Evolutionary conservation across 2,888 invertebrate species (phyloP).

Genomic region (Argyra leucocephala): DNA sequence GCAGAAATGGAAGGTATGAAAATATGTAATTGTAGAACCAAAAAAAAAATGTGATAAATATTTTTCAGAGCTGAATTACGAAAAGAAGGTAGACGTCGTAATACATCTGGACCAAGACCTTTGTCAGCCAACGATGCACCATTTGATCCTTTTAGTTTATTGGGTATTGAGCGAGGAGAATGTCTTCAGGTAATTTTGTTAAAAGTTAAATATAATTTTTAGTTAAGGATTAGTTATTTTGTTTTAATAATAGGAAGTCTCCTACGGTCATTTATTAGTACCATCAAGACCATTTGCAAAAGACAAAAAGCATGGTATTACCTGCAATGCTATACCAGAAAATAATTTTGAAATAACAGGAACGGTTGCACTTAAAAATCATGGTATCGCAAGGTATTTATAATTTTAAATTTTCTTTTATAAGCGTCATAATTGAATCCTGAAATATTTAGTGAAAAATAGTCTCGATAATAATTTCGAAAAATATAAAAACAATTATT

Average conservation of each 20-base stretch:
- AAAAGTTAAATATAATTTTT: background rate
- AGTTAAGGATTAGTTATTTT: conserved; percentile 13
- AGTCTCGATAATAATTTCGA: no score
- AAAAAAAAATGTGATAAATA: conserved; percentile 17
- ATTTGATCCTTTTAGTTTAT: conserved; percentile 73
- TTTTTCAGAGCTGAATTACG: conserved; percentile 52
- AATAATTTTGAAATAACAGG: conserved; percentile 42
- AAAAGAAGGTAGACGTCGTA: conserved; percentile 67
- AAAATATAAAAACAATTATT: no score
- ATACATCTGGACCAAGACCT: conserved; percentile 72
- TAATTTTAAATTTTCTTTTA: no score
- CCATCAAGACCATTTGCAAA: conserved; percentile 54
- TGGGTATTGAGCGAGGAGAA: conserved; percentile 69
- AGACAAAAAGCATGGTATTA: conserved; percentile 41
- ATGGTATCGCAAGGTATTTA: conserved; percentile 49
- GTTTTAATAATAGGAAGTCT: conserved; percentile 57
- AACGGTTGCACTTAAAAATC: conserved; percentile 46
- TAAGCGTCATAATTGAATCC: no score
- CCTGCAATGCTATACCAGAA: conserved; percentile 31
- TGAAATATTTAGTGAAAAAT: no score
- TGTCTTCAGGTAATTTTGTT: conserved; percentile 67
- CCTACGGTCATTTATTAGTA: conserved; percentile 74
- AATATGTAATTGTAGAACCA: background rate
- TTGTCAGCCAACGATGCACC: conserved; percentile 72
- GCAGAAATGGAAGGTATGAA: conserved; percentile 53